Evolutionary conservation across 2,797 vertebrate species (phyloP).

Genomic region (Mus minutoides): DNA sequence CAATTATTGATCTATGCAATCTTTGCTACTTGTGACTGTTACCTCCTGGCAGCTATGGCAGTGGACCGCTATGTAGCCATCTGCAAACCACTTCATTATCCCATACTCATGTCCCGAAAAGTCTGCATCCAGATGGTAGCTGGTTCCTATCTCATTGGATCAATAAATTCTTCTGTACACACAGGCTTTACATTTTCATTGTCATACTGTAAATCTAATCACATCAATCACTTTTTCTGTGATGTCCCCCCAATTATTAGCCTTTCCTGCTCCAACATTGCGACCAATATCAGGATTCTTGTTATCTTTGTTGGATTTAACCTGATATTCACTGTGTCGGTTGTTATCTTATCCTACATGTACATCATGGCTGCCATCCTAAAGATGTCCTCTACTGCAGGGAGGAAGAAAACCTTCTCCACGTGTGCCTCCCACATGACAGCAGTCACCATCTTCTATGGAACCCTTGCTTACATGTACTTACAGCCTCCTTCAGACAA

Average conservation of each 20-base stretch:
- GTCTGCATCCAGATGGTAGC: slow-evolving; percentile 39
- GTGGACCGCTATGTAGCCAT: slow-evolving; percentile 68
- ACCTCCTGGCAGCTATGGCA: slow-evolving; percentile 64
- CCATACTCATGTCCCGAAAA: slow-evolving; percentile 9
- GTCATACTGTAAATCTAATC: slow-evolving; percentile 60
- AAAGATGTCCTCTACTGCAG: slow-evolving; percentile 48
- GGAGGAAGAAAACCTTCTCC: slow-evolving; percentile 68
- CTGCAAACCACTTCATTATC: slow-evolving; percentile 65
- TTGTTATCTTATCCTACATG: slow-evolving; percentile 40
- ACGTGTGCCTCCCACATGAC: slow-evolving; percentile 54
- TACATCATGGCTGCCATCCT: slow-evolving; percentile 46
- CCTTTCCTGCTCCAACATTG: slow-evolving; percentile 60
- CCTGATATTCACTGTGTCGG: neutral
- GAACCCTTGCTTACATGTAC: slow-evolving; percentile 67
- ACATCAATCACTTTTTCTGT: slow-evolving; percentile 75
- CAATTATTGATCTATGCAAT: slow-evolving; percentile 59
- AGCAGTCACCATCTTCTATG: slow-evolving; percentile 62
- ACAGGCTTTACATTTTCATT: slow-evolving; percentile 68
- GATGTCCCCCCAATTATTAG: slow-evolving; percentile 55
- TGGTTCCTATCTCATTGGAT: slow-evolving; percentile 49
- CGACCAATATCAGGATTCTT: slow-evolving; percentile 44
- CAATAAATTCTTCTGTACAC: slow-evolving; percentile 64
- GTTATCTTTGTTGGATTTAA: slow-evolving; percentile 67
- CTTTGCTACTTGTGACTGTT: slow-evolving; percentile 58
- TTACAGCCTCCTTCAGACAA: slow-evolving; percentile 56